phyloP scores from a whole-genome alignment of 2,797 vertebrate species.

The Anas capensis region DNA sequence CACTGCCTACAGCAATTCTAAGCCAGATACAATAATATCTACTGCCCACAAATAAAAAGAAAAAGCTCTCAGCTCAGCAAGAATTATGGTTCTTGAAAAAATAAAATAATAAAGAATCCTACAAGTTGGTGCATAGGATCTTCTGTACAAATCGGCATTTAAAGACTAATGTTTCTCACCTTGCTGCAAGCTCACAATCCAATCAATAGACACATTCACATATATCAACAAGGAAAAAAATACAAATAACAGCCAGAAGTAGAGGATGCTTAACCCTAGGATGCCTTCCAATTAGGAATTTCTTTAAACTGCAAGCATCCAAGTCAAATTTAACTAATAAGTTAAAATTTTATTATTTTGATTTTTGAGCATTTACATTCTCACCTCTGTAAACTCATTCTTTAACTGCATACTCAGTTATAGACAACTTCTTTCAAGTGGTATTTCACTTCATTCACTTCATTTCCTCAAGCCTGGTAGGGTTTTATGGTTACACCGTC shows the following conservation, averaged over 20 bases:
- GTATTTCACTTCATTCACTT: not conserved
- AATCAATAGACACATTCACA: not conserved
- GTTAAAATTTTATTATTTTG: not conserved
- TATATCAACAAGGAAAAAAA: not conserved
- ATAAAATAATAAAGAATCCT: not conserved
- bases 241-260: not conserved
- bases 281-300: not conserved
- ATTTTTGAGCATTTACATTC: not conserved
- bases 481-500: not conserved
- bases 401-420: not conserved
- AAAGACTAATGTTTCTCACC: not conserved
- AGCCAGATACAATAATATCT: not conserved
- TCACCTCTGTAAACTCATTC: not conserved
- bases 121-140: not conserved
- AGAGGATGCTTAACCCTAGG: not conserved
- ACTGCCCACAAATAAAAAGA: not conserved
- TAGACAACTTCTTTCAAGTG: not conserved
- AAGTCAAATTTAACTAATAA: not conserved
- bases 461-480: not conserved
- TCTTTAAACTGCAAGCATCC: not conserved
- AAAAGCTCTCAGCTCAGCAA: constrained; percentile 2
- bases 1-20: not conserved
- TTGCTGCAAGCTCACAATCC: not conserved
- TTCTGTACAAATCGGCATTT: constrained; percentile 14
- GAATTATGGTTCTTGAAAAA: not conserved